Conservation (phyloP, 2,113 vertebrate species). For the Chroicocephalus ridibundus region DNA sequence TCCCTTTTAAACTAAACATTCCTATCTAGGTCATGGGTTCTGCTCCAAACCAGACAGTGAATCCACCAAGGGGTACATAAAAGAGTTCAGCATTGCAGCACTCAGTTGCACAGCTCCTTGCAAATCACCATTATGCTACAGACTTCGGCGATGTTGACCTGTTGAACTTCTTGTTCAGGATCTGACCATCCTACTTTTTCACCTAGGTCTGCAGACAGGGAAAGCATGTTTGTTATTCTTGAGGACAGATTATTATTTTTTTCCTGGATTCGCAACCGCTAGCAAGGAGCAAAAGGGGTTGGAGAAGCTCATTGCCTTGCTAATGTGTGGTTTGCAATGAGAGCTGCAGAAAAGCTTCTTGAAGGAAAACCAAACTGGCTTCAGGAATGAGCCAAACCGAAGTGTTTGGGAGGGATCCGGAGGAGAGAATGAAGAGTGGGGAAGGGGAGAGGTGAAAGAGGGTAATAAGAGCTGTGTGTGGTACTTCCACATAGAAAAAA, state of each 20-base stretch:
- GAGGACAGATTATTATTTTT: neutral
- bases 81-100: neutral
- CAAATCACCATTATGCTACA: accelerated
- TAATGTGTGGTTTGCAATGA: slow-evolving; percentile 59
- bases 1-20: slow-evolving; percentile 1
- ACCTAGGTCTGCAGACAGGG: neutral
- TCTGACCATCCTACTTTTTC: neutral
- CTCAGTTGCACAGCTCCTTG: neutral
- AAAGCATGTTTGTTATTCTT: neutral
- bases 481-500: slow-evolving; percentile 29
- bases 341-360: slow-evolving; percentile 28
- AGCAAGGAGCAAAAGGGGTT: neutral
- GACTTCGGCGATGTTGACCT: neutral
- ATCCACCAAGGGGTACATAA: neutral
- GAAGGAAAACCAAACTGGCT: slow-evolving; percentile 35
- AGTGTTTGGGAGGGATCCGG: slow-evolving; percentile 34
- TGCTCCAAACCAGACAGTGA: slow-evolving; percentile 21
- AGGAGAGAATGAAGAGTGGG: neutral
- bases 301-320: slow-evolving; percentile 42
- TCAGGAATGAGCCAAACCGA: slow-evolving; percentile 50
- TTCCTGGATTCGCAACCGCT: neutral
- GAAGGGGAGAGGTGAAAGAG: slow-evolving; percentile 9
- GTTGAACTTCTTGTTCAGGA: neutral
- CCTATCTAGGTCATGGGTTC: neutral
- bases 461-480: slow-evolving; percentile 58